Evolutionary conservation across 2,113 vertebrate species (phyloP).

Genomic region (Lynx canadensis): DNA sequence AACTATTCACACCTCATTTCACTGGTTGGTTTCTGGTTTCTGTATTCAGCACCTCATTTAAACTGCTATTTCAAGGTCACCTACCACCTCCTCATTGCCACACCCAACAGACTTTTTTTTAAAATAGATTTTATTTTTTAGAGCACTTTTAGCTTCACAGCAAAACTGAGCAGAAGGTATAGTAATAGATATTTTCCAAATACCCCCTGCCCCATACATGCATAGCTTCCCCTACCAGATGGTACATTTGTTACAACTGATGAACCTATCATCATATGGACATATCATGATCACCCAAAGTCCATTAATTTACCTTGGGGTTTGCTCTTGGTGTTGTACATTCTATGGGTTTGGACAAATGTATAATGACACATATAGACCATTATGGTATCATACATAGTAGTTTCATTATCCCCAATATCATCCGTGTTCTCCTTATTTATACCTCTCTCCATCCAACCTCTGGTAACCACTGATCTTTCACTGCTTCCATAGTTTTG

Average conservation of each 20-base stretch:
- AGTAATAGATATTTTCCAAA: background rate
- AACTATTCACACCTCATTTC: background rate
- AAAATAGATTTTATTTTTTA: background rate
- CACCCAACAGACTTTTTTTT: background rate
- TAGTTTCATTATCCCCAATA: background rate
- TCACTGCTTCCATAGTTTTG: background rate
- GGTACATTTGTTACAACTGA: background rate
- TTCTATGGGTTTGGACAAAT: background rate
- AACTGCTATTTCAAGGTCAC: background rate
- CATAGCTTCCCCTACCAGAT: background rate
- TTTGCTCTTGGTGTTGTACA: background rate
- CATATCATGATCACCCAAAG: background rate
- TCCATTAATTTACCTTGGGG: background rate
- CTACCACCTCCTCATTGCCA: background rate
- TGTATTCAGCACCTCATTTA: background rate
- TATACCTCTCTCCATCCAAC: background rate
- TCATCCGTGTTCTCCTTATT: background rate
- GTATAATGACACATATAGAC: background rate
- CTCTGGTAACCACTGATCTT: background rate
- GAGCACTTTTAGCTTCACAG: background rate
- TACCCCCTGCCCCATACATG: background rate
- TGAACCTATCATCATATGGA: background rate
- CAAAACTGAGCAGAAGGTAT: background rate
- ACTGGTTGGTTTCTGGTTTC: slow-evolving; percentile 7
- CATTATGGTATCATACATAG: background rate